A percentile compares a stretch with the other conserved stretches of the same genome.
These are phyloP conservation scores for Alauda arvensis DNA, from an alignment of 2,797 vertebrate genomes.

Conservation along the genomic window DNA sequence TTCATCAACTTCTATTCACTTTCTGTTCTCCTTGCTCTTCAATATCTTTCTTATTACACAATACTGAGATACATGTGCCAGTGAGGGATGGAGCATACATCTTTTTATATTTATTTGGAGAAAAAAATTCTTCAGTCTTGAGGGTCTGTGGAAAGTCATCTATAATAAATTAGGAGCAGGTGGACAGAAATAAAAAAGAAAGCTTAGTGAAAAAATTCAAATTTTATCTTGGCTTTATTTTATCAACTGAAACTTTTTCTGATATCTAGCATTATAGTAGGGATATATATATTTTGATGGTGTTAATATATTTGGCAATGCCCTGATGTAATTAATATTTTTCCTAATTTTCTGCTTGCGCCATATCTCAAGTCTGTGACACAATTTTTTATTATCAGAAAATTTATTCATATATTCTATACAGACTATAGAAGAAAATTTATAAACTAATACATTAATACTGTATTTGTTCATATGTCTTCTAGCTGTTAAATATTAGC, in stretches of 20 bases:
- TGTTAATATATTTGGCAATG: background rate
- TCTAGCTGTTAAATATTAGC: background rate
- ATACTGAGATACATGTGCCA: background rate
- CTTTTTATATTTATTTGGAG: background rate
- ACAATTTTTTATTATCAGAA: background rate
- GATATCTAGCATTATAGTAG: background rate
- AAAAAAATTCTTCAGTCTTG: background rate
- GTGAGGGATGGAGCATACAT: background rate
- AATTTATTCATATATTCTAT: background rate
- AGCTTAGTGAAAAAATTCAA: background rate
- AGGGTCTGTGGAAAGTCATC: conserved; percentile 36
- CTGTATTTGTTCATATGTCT: background rate
- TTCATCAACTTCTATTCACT: background rate
- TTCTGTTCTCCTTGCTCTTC: background rate
- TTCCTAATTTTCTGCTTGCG: background rate
- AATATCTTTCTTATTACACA: background rate
- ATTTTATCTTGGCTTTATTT: conserved; percentile 1
- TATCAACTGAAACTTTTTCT: background rate
- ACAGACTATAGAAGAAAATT: background rate
- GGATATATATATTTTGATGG: background rate
- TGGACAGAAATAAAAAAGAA: background rate
- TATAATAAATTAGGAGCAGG: background rate
- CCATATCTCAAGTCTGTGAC: background rate
- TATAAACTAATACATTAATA: background rate
- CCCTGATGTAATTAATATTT: background rate